Percentiles rank a stretch among this genome's conserved stretches.
phyloP scores from a whole-genome alignment of 2,113 vertebrate genomes.

The Fulmarus glacialis region DNA sequence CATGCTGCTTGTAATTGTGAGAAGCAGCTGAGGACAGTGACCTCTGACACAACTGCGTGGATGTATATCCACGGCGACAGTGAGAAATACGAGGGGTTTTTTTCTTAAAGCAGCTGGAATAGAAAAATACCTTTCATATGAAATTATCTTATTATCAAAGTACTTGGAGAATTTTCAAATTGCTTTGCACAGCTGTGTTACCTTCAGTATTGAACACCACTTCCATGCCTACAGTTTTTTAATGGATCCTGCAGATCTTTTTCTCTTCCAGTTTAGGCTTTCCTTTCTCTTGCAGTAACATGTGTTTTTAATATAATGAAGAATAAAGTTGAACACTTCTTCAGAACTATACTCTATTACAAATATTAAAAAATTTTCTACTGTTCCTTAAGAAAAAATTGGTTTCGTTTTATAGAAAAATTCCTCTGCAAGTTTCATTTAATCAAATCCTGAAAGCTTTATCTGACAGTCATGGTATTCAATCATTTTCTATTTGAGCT shows the following conservation, averaged over 20 bases:
- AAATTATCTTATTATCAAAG: background rate
- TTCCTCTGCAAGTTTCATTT: background rate
- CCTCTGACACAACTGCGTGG: background rate
- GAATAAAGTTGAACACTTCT: constrained; percentile 3
- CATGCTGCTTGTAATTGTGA: fast-evolving
- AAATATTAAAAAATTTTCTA: background rate
- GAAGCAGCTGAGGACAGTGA: background rate
- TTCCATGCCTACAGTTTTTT: background rate
- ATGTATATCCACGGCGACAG: background rate
- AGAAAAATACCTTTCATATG: background rate
- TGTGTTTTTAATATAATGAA: background rate
- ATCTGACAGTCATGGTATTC: background rate
- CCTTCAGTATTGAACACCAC: background rate
- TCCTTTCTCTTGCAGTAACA: background rate
- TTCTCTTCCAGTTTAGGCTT: background rate
- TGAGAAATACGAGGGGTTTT: background rate
- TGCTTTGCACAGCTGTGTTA: background rate
- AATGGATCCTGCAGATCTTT: background rate
- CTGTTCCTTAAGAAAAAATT: background rate
- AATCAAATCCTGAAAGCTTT: background rate
- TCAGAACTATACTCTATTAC: background rate
- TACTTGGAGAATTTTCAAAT: background rate
- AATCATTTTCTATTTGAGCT: background rate
- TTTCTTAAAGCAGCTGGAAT: background rate
- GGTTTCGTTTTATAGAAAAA: background rate